These are phyloP conservation scores for Caenorhabditis uteleia DNA, from an alignment of 2,888 invertebrate genomes.

Conservation along the genomic window DNA sequence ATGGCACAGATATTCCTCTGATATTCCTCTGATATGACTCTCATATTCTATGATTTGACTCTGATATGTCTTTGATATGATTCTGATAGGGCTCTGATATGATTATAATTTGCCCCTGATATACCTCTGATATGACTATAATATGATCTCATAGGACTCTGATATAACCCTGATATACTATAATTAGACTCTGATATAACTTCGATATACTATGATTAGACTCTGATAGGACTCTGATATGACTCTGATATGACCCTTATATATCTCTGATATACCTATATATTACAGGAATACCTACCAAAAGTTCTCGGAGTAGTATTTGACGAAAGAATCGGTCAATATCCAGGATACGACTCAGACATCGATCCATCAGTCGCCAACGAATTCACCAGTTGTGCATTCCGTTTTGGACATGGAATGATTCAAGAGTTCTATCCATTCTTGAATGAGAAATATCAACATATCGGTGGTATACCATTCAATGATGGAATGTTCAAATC, in stretches of 20 bases:
- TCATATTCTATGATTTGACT: too few relatives aligned
- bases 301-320: slow-evolving; percentile 81
- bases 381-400: slow-evolving; percentile 94
- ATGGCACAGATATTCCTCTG: too few relatives aligned
- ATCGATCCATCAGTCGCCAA: slow-evolving; percentile 88
- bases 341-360: slow-evolving; percentile 82
- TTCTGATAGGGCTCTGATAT: too few relatives aligned
- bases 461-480: slow-evolving; percentile 65
- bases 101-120: too few relatives aligned
- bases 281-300: slow-evolving; percentile 82
- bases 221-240: too few relatives aligned
- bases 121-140: too few relatives aligned
- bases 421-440: slow-evolving; percentile 77
- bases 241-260: too few relatives aligned
- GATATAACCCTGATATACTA: too few relatives aligned
- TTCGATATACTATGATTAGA: neutral
- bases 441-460: slow-evolving; percentile 64
- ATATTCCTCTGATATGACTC: too few relatives aligned
- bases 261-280: neutral
- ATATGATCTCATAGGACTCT: too few relatives aligned
- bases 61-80: too few relatives aligned
- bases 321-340: slow-evolving; percentile 80
- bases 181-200: slow-evolving; percentile 67
- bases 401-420: slow-evolving; percentile 91
- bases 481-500: slow-evolving; percentile 65